Conservation (phyloP, 1,140 invertebrate genomes). For the Drosophila asahinai region DNA sequence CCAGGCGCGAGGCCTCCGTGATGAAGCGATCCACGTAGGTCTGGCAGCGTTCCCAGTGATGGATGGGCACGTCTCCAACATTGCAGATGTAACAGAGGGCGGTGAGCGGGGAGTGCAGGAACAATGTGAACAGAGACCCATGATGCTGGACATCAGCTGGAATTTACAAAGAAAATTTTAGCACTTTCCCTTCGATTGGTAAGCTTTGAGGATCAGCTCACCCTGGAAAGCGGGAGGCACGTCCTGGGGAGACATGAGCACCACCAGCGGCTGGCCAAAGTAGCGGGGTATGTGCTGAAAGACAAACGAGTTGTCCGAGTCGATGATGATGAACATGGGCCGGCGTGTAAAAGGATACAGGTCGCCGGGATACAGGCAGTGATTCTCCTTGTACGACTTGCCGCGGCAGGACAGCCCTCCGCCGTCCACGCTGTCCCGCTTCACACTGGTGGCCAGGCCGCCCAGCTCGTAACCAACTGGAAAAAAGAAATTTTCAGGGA, state of each 20-base stretch:
- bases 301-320: conserved; percentile 97
- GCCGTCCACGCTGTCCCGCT: conserved; percentile 88
- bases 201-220: conserved; percentile 74
- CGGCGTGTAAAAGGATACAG: conserved; percentile 96
- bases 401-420: conserved; percentile 86
- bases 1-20: conserved; percentile 93
- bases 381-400: conserved; percentile 92
- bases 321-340: conserved; percentile 96
- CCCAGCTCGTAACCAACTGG: conserved; percentile 96
- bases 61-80: conserved; percentile 93
- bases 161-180: neutral
- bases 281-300: conserved; percentile 96
- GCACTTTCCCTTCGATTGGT: too few relatives aligned
- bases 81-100: conserved; percentile 97
- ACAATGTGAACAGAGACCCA: conserved; percentile 97
- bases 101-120: conserved; percentile 96
- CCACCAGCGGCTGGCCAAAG: conserved; percentile 97
- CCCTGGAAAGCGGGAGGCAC: conserved; percentile 93
- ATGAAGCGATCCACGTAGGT: conserved; percentile 95
- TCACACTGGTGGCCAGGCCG: conserved; percentile 93
- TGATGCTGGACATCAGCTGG: conserved; percentile 94
- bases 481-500: conserved; percentile 35
- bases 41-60: conserved; percentile 96
- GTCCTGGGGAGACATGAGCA: conserved; percentile 97
- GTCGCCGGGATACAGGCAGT: conserved; percentile 97